Evolutionary conservation across 2,797 vertebrate genomes (phyloP), one percentile per base, ranked within the genome.

Genomic region (Acanthis flammea): DNA sequence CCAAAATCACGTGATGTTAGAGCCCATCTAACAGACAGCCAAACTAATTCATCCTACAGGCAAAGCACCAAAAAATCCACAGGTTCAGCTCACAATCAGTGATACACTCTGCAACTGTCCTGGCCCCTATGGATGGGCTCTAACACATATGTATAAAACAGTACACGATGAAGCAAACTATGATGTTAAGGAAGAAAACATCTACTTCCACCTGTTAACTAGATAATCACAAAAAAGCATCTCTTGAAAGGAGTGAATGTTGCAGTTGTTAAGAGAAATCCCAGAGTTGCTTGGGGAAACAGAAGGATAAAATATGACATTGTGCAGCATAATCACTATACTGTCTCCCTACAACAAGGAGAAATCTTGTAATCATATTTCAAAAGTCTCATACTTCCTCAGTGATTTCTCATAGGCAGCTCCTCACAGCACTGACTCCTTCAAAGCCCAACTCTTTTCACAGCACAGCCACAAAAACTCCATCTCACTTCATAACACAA

Each of bases 61-160:
- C n/a, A 61, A 79, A 79, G 19, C 24, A 67, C n/a, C 6, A 41
- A 57, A 45, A 84, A 42, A 19, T 30, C 23, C 12, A 6, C 21
- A 47, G 60, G 14, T 50, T 79, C 51, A 50, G 27, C 18, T 79
- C 35, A 9, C 1, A 2, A 41, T 58, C 35, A 24, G 12, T 14
- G 35, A 68, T 33, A 22, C 2, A 9, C 4, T 76, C 45, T 25
- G 55, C 13, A 78, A 23, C 12, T 19, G 62, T 75, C 23, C 55
- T 66, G n/a, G 4, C 9, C 0, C 1, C 7, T 22, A 18, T 7
- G 30, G 27, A 16, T 71, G 45, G 8, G 2, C 37, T 66, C 62
- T 92, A 35, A 60, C 12, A 33, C 15, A 28, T 4, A 10, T 13
- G 4, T 37, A 24, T 79, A 70, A 87, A 80, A 39, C 7, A 75